Evolutionary conservation across 2,797 vertebrate genomes (phyloP).

Genomic region (Eospalax fontanierii): DNA sequence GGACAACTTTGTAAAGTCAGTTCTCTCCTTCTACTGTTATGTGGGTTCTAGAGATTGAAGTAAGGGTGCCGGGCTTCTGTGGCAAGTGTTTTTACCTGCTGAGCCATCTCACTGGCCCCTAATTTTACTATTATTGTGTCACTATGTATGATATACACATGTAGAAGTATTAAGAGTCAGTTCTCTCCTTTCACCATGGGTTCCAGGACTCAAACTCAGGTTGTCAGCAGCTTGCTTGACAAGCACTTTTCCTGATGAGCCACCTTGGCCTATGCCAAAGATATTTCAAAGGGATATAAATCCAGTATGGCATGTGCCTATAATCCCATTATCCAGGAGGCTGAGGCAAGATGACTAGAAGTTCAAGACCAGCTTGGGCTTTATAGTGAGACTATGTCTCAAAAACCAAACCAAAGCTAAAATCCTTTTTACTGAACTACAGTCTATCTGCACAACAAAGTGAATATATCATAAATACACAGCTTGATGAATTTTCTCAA

Average conservation of each 20-base stretch:
- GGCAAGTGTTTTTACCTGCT: background rate
- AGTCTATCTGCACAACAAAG: background rate
- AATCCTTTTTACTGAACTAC: background rate
- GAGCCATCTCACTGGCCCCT: background rate
- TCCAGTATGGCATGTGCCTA: background rate
- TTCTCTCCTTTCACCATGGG: background rate
- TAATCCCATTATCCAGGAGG: background rate
- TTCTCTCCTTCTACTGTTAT: no score
- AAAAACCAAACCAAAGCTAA: background rate
- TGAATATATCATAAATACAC: background rate
- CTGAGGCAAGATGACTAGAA: background rate
- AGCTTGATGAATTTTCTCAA: slow-evolving; percentile 18
- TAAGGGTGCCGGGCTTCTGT: background rate
- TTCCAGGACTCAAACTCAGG: background rate
- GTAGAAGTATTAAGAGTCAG: no score
- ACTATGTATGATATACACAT: background rate
- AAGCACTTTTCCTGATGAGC: background rate
- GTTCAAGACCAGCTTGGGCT: background rate
- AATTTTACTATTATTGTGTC: background rate
- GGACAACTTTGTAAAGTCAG: no score
- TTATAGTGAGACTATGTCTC: background rate
- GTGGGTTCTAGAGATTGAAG: no score
- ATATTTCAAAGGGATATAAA: background rate
- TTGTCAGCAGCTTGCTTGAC: background rate
- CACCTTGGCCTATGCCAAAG: background rate